A percentile compares a stretch with the other conserved stretches of the same genome.
Evolutionary conservation across 2,797 vertebrate species (phyloP).

Genomic region (Characodon lateralis): DNA sequence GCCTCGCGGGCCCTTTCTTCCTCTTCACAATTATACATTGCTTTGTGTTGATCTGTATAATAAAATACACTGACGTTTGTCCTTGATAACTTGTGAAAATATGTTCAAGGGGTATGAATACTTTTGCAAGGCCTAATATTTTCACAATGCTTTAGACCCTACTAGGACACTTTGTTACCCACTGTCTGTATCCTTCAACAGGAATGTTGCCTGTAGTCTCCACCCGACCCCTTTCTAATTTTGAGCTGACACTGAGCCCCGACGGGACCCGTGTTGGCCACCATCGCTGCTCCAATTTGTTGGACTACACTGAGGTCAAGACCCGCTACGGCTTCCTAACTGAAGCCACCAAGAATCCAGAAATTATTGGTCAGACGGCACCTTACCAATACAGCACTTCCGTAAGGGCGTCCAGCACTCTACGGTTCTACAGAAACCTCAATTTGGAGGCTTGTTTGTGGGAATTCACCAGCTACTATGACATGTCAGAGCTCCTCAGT

Average conservation of each 20-base stretch:
- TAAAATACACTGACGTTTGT: no score
- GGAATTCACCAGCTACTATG: constrained; percentile 94
- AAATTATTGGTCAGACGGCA: constrained; percentile 87
- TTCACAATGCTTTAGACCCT: constrained; percentile 39
- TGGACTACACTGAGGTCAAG: constrained; percentile 89
- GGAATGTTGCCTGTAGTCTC: constrained; percentile 94
- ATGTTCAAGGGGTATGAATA: no score
- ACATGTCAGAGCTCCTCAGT: constrained; percentile 94
- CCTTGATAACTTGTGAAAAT: no score
- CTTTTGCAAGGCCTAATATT: constrained; percentile 36
- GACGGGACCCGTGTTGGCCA: constrained; percentile 93
- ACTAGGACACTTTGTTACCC: background rate
- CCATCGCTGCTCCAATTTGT: constrained; percentile 94
- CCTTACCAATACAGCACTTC: constrained; percentile 89
- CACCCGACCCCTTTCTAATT: constrained; percentile 91
- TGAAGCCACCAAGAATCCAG: constrained; percentile 83
- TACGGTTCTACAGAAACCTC: constrained; percentile 93
- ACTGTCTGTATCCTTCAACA: constrained; percentile 47
- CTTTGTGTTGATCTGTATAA: no score
- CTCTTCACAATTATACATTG: no score
- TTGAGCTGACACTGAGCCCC: constrained; percentile 92
- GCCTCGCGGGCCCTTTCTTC: no score
- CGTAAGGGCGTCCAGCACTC: constrained; percentile 83
- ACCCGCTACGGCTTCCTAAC: constrained; percentile 93
- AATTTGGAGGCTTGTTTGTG: constrained; percentile 94